Evolutionary conservation across 2,888 invertebrate species (phyloP).

Genomic region (Diarsia rubi): DNA sequence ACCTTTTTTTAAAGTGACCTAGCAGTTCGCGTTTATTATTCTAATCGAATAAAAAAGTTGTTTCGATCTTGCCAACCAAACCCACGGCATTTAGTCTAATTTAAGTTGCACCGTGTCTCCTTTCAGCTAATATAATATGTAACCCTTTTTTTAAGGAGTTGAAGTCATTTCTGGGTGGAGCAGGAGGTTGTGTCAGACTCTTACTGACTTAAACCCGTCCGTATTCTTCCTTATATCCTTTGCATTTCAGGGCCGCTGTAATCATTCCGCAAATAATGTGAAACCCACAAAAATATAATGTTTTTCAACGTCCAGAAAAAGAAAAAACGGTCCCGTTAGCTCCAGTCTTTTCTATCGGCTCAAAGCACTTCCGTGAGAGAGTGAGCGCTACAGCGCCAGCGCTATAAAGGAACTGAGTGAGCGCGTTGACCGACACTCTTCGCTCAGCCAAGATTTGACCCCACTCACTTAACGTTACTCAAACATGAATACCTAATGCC

Average conservation of each 20-base stretch:
- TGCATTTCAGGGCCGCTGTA: too few species aligned
- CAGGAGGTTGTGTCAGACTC: too few species aligned
- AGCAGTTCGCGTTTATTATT: not conserved
- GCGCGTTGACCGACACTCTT: slow-evolving; percentile 77
- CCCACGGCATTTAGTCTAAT: not conserved
- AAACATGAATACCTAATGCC: slow-evolving; percentile 55
- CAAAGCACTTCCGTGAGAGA: slow-evolving; percentile 85
- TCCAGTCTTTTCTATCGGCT: slow-evolving; percentile 71
- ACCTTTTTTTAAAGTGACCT: not conserved
- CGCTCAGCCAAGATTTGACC: slow-evolving; percentile 79
- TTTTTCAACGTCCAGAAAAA: not conserved
- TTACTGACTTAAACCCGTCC: too few species aligned
- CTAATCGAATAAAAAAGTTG: not conserved
- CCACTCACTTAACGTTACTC: slow-evolving; percentile 68
- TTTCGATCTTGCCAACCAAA: not conserved
- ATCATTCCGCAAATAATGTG: not conserved
- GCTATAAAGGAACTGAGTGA: slow-evolving; percentile 83
- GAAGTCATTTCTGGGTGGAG: too few species aligned
- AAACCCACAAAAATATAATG: not conserved
- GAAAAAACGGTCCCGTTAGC: slow-evolving; percentile 19
- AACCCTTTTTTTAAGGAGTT: not conserved
- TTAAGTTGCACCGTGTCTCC: not conserved
- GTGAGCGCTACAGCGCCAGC: slow-evolving; percentile 75
- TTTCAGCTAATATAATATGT: not conserved
- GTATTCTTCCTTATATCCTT: too few species aligned